Base-by-base conservation (phyloP, 2,113 vertebrate species). In the Spilogale gracilis region DNA sequence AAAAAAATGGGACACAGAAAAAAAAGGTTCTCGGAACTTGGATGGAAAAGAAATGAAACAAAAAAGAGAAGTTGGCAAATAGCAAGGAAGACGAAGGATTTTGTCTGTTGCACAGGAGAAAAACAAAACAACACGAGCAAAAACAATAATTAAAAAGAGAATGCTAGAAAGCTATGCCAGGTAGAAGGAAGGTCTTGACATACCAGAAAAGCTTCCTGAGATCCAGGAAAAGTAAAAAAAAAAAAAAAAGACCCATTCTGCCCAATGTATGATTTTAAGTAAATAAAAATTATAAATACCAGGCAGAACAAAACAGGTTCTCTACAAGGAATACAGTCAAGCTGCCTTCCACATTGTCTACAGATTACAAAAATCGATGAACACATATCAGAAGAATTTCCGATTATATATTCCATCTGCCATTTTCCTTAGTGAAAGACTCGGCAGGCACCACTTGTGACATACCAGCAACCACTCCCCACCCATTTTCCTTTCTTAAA, bases 181-280 rank as follows among this genome's bases (percentile, higher is more conserved):
- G 13, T 60, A 5, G 54, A 84, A 91, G 23, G 30, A 89, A 93
- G 58, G 38, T 25, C 30, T 27, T 11, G 48, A 52, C 32, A 45
- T n/a, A n/a, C 38, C 43, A 73, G 67, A 91, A 52, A 25, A 56
- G 20, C 17, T 71, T 78, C 69, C 93, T 95, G 91, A 84, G 83
- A 88, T 21, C 8, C 61, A 88, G 60, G 50, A 17, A 74, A 79
- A 80, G 25, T 4, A 43, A 81, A 43, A 63, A 25, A 63, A 63
- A 10, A 63, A 14, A 83, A 69, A 58, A 54, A 88, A 69, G 65
- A 48, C 21, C 23, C 12, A 73, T 91, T 50, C 30, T 80, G 21
- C 5, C 5, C 58, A 82, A 50, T 12, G 17, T 56, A 63, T 20
- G 23, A 69, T 86, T 96, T 82, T 92, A 86, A 92, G 63, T 58